phyloP scores from a whole-genome alignment of 2,888 invertebrate genomes.

The Galeruca laticollis region DNA sequence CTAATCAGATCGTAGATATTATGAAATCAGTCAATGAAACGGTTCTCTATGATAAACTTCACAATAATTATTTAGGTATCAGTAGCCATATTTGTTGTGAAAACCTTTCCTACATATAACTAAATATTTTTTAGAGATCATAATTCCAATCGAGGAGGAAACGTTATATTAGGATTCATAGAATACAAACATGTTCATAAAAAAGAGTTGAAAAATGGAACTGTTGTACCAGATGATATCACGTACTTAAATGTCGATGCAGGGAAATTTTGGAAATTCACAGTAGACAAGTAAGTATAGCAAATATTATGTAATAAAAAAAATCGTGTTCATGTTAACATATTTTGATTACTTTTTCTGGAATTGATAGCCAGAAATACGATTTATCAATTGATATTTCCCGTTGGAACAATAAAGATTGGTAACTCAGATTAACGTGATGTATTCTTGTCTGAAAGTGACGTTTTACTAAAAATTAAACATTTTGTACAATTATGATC shows the following conservation, averaged over 20 bases:
- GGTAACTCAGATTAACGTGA: not conserved
- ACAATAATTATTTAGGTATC: too few species aligned
- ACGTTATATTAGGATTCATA: conserved; percentile 73
- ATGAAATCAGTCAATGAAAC: too few species aligned
- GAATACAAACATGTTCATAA: conserved; percentile 73
- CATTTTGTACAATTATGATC: too few species aligned
- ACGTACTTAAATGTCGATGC: conserved; percentile 72
- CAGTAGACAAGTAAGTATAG: conserved; percentile 72
- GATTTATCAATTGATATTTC: too few species aligned
- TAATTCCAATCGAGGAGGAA: conserved; percentile 70
- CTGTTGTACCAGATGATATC: conserved; percentile 67
- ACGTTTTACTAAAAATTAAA: too few species aligned
- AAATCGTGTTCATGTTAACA: not conserved
- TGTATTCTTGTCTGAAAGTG: not conserved
- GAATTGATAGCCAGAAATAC: too few species aligned
- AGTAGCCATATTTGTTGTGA: not conserved
- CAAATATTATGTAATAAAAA: not conserved
- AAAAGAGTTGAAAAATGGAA: conserved; percentile 48
- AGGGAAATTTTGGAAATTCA: conserved; percentile 75
- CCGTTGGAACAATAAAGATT: not conserved
- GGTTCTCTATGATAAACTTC: too few species aligned
- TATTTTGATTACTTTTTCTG: not conserved
- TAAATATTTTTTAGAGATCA: conserved; percentile 68
- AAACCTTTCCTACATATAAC: not conserved
- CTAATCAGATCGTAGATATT: too few species aligned